phyloP scores from a whole-genome alignment of 1,140 invertebrate species.

The Tetragonula clypearis region DNA sequence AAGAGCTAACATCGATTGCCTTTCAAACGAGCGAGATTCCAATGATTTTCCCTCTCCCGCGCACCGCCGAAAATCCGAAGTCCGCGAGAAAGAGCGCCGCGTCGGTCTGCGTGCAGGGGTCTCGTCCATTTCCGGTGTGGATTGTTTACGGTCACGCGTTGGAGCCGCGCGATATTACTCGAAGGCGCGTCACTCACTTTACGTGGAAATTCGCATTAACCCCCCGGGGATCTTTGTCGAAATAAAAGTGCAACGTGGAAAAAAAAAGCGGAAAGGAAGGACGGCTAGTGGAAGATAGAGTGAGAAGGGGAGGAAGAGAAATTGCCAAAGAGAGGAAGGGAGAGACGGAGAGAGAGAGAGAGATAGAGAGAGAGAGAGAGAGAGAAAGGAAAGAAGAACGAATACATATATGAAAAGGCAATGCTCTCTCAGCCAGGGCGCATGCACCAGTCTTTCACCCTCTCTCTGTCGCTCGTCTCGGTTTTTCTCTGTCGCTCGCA shows the following conservation, averaged over 20 bases:
- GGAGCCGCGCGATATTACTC: constrained; percentile 60
- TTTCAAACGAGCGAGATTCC: background rate
- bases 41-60: background rate
- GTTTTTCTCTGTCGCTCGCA: constrained; percentile 62
- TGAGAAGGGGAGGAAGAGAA: background rate
- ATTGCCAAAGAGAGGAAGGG: constrained; percentile 39
- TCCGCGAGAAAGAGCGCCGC: background rate
- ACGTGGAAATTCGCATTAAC: constrained; percentile 73
- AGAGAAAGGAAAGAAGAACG: constrained; percentile 8
- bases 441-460: constrained; percentile 66
- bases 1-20: constrained; percentile 9
- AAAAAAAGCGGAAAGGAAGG: constrained; percentile 62
- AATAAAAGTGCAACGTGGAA: constrained; percentile 71
- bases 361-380: constrained; percentile 6
- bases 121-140: constrained; percentile 52
- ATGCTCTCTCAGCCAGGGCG: constrained; percentile 58
- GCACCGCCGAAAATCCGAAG: background rate
- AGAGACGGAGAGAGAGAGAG: constrained; percentile 4
- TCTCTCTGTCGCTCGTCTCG: constrained; percentile 20
- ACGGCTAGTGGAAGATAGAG: constrained; percentile 7
- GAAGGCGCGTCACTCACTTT: constrained; percentile 65
- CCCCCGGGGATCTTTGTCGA: constrained; percentile 66
- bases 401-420: constrained; percentile 53
- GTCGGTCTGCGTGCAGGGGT: background rate
- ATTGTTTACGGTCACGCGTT: constrained; percentile 48